A percentile compares a stretch with the other conserved stretches of the same genome.
phyloP scores from a whole-genome alignment of 1,140 invertebrate genomes.

The Microplitis demolitor region DNA sequence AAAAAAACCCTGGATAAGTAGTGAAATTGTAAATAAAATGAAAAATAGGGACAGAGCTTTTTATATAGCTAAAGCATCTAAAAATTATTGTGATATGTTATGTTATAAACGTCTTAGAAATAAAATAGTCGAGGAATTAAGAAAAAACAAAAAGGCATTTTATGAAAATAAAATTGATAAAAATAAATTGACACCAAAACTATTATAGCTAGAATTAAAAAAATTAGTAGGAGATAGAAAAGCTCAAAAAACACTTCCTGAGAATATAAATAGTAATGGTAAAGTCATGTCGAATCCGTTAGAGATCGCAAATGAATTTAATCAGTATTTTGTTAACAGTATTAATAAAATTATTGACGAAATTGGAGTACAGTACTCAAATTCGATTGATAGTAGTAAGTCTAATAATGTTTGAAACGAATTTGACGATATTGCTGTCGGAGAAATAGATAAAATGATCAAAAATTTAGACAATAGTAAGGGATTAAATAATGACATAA shows the following conservation, averaged over 20 bases:
- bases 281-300: not conserved
- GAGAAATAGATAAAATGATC: not conserved
- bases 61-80: not conserved
- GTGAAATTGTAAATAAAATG: slow-evolving; percentile 7
- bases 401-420: not conserved
- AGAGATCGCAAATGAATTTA: slow-evolving; percentile 6
- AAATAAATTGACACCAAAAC: not conserved
- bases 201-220: slow-evolving; percentile 18
- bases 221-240: not conserved
- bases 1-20: slow-evolving; percentile 16
- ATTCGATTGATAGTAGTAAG: not conserved
- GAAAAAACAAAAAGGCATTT: slow-evolving; percentile 2
- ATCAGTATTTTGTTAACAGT: slow-evolving; percentile 11
- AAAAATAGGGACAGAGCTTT: slow-evolving; percentile 3
- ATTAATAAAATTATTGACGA: not conserved
- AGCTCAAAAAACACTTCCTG: not conserved
- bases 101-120: slow-evolving; percentile 10
- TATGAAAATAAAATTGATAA: slow-evolving; percentile 9
- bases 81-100: not conserved
- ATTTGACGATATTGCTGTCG: not conserved
- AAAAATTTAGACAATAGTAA: not conserved
- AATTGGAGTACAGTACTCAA: not conserved
- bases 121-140: not conserved
- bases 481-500: not conserved
- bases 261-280: not conserved